Evolutionary conservation across 1,140 invertebrate genomes (phyloP), one percentile per base, ranked within the genome.

Genomic region (Periplaneta americana): DNA sequence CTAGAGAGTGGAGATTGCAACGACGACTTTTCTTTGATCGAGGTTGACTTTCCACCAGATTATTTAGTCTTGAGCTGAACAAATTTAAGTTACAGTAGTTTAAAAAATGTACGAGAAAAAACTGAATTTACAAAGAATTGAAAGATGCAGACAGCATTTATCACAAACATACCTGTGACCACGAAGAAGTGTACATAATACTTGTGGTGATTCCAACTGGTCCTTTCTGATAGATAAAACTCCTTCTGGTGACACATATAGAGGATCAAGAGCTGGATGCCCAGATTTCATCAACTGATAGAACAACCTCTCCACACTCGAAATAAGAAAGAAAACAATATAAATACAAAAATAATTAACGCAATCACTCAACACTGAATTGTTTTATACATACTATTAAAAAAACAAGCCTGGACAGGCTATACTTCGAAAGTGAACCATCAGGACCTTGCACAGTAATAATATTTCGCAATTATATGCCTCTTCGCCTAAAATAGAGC

Each of bases 301-400:
- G 88, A 96, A 97, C 81, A 97, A 88, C 84, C 94, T 91, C 87
- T 98, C 96, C 83, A 97, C 96, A 89, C 96, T 96, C n/a, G n/a
- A n/a, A n/a, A n/a, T n/a, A n/a, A n/a, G n/a, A n/a, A n/a, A n/a
- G n/a, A n/a, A n/a, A n/a, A n/a, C n/a, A n/a, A n/a, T n/a, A n/a
- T n/a, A n/a, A n/a, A n/a, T n/a, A n/a, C n/a, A n/a, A n/a, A n/a
- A n/a, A n/a, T n/a, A n/a, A n/a, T n/a, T n/a, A n/a, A n/a, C n/a
- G n/a, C n/a, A n/a, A n/a, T n/a, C n/a, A n/a, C n/a, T n/a, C n/a
- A n/a, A n/a, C n/a, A n/a, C n/a, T n/a, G n/a, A n/a, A n/a, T n/a
- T n/a, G n/a, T n/a, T n/a, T n/a, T n/a, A n/a, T n/a, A n/a, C n/a
- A n/a, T n/a, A n/a, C n/a, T n/a, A n/a, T n/a, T n/a, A n/a, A n/a